Conservation (phyloP, 2,797 vertebrate species). For the Stomatorhinus walkeri region DNA sequence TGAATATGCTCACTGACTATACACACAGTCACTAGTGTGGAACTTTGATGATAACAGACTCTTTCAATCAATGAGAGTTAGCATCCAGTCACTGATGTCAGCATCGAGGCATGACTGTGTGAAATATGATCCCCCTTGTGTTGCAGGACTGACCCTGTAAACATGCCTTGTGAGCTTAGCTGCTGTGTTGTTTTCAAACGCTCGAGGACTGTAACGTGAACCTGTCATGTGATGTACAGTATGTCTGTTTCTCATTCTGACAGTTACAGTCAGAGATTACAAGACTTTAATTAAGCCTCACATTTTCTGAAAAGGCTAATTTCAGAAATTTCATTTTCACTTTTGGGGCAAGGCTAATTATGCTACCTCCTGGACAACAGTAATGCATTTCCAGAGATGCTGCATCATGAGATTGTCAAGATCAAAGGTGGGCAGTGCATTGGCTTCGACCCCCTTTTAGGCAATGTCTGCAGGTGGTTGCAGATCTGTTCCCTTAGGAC, state of each 20-base stretch:
- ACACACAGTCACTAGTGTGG: background rate
- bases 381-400: background rate
- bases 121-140: background rate
- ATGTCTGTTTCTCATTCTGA: background rate
- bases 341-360: background rate
- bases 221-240: background rate
- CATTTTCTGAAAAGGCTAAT: background rate
- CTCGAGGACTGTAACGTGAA: background rate
- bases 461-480: background rate
- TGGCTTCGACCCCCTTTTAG: background rate
- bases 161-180: background rate
- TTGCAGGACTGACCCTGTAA: background rate
- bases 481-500: background rate
- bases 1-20: background rate
- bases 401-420: background rate
- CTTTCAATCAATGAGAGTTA: background rate
- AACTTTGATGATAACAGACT: background rate
- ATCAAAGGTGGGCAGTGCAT: background rate
- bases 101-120: background rate
- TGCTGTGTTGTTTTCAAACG: background rate
- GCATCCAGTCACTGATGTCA: background rate
- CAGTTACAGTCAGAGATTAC: background rate
- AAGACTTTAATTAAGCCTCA: background rate
- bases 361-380: background rate
- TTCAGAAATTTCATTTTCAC: background rate